Percentiles rank a stretch among this genome's conserved stretches.
phyloP scores from a whole-genome alignment of 2,113 vertebrate genomes.

The Phaethornis superciliosus region DNA sequence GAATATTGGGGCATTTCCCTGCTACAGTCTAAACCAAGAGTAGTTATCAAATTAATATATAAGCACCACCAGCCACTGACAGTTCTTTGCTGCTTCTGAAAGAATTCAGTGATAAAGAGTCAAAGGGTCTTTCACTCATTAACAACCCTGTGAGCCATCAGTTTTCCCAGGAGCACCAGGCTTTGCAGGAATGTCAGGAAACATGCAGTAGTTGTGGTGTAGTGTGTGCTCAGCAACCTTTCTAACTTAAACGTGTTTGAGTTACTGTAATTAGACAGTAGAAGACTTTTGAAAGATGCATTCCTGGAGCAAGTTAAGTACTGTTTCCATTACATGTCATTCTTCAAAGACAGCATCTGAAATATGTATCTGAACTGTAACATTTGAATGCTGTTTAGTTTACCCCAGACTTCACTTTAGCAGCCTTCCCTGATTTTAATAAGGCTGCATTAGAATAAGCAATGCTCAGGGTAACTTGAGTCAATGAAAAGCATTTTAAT shows the following conservation, averaged over 20 bases:
- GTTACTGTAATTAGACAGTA: conserved; percentile 33
- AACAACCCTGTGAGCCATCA: not conserved
- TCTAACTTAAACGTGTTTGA: not conserved
- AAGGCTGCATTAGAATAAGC: conserved; percentile 11
- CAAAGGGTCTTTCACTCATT: not conserved
- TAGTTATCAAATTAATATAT: not conserved
- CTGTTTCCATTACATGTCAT: conserved; percentile 23
- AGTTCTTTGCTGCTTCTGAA: not conserved
- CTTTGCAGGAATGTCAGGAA: conserved; percentile 18
- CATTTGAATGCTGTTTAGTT: not conserved
- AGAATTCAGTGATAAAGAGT: conserved; percentile 10
- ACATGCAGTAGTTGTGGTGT: not conserved
- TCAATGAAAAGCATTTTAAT: conserved; percentile 52
- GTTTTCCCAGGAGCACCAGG: not conserved
- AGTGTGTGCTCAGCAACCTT: not conserved
- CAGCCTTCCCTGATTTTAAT: conserved; percentile 30
- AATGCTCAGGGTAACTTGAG: conserved; percentile 20
- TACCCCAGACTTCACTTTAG: not conserved
- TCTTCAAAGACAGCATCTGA: conserved; percentile 42
- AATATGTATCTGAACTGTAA: not conserved
- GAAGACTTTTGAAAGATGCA: not conserved
- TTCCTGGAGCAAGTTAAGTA: conserved; percentile 18
- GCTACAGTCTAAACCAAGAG: not conserved
- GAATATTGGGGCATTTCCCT: not conserved
- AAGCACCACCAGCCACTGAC: not conserved